Evolutionary conservation across 2,797 vertebrate genomes (phyloP), one percentile per base, ranked within the genome.

Genomic region (Phrynocephalus vlangalii): DNA sequence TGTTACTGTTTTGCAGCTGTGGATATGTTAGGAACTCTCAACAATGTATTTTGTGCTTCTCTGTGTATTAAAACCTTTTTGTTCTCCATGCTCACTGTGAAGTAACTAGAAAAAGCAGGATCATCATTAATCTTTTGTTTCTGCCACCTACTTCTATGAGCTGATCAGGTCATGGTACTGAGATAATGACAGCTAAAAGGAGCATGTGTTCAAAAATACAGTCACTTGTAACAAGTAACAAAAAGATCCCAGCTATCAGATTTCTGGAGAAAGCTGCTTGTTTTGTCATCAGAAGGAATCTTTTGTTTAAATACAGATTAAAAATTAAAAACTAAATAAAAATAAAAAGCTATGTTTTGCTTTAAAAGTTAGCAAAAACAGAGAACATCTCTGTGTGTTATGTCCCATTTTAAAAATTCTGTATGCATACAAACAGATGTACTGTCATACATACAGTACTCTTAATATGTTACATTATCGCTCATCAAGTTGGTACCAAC

Each of bases 31-130:
- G 81, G 44, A 86, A 87, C 11, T 70, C 86, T 70, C 22, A 56
- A 84, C 68, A 86, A 88, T 24, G 30, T 85, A 22, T 70, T 9
- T 82, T 89, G 85, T 89, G 30, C 89, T 24, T 13, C 76, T 11
- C 50, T 56, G 90, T 91, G 89, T 30, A 1, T 88, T 90, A 63
- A 84, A 89, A n/a, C 63, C 77, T 94, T 93, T 86, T 87, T 88
- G 0, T 33, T 87, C 0, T 22, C 72, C 22, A 30, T 82, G 15
- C 60, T 90, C 91, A 90, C 0, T 0, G 87, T 82, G 85, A 83
- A 88, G 76, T 86, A 92, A 89, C 83, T 93, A 85, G 84, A 81
- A 91, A 83, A 87, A 86, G 60, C 20, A 85, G 85, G 63, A 20
- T 86, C 78, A 86, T 86, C 86, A 72, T 79, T 85, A 52, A 79